These are phyloP conservation scores for Frieseomelitta varia DNA, from an alignment of 1,140 invertebrate genomes.

Conservation along the genomic window DNA sequence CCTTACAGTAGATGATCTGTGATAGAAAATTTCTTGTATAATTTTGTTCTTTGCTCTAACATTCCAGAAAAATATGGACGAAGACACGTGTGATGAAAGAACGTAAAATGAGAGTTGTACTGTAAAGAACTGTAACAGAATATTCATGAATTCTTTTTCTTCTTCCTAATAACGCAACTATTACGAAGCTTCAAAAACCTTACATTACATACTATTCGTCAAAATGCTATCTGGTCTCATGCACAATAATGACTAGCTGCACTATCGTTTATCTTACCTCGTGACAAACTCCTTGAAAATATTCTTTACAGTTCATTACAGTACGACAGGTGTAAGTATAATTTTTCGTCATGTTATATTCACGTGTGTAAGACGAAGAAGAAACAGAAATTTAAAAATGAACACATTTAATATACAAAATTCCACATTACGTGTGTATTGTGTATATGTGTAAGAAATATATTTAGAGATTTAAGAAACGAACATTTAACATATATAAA, in stretches of 20 bases:
- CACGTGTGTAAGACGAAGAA: not conserved
- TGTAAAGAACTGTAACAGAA: not conserved
- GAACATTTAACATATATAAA: not conserved
- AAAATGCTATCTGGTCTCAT: not conserved
- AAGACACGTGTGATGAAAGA: not conserved
- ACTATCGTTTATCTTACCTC: not conserved
- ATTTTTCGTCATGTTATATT: not conserved
- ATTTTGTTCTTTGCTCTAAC: not conserved
- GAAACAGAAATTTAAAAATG: not conserved
- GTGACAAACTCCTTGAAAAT: not conserved
- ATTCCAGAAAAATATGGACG: not conserved
- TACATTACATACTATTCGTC: not conserved
- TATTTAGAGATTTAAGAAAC: not conserved
- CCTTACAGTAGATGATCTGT: too few relatives aligned
- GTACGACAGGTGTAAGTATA: not conserved
- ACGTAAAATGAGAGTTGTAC: not conserved
- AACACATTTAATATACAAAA: not conserved
- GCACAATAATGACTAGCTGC: not conserved
- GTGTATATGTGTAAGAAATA: not conserved
- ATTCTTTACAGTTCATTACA: conserved; percentile 5
- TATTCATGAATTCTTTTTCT: not conserved
- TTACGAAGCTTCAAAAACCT: not conserved
- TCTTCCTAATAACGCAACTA: not conserved
- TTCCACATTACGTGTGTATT: not conserved
- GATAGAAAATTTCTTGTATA: not conserved